These are phyloP conservation scores for Maniola hyperantus DNA, from an alignment of 2,888 invertebrate species.

Conservation along the genomic window DNA sequence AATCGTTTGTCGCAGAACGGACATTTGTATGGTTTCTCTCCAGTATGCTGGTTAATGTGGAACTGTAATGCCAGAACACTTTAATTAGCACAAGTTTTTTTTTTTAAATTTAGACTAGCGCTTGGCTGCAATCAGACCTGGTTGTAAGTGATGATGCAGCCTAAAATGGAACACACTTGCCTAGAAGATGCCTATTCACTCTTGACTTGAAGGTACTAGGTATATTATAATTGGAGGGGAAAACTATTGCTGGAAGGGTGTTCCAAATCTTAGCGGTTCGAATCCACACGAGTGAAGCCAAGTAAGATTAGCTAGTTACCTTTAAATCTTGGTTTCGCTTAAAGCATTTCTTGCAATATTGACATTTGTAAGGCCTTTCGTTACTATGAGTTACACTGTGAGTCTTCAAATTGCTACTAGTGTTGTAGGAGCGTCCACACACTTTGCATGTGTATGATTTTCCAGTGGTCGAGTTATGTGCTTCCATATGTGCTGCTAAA, in stretches of 20 bases:
- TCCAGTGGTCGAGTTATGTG: conserved; percentile 50
- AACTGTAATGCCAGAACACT: conserved; percentile 73
- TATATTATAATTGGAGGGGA: no score
- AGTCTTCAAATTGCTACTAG: conserved; percentile 85
- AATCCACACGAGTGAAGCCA: no score
- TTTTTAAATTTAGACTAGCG: no score
- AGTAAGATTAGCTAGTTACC: conserved; percentile 59
- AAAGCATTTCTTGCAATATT: conserved; percentile 87
- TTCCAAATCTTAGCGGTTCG: no score
- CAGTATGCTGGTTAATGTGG: conserved; percentile 90
- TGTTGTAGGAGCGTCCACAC: conserved; percentile 87
- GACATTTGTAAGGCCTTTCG: conserved; percentile 86
- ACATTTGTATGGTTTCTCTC: conserved; percentile 87
- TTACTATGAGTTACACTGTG: conserved; percentile 88
- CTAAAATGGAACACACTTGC: no score
- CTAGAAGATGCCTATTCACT: no score
- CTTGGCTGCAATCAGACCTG: no score
- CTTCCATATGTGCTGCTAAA: conserved; percentile 83
- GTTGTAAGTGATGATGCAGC: no score
- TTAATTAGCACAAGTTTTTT: not conserved
- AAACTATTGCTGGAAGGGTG: no score
- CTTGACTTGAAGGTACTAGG: no score
- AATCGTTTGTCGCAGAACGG: conserved; percentile 88
- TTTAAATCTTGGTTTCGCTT: conserved; percentile 89
- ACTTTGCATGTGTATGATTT: conserved; percentile 78